Conservation (phyloP, 2,797 vertebrate genomes). For the Sebastes minor region DNA sequence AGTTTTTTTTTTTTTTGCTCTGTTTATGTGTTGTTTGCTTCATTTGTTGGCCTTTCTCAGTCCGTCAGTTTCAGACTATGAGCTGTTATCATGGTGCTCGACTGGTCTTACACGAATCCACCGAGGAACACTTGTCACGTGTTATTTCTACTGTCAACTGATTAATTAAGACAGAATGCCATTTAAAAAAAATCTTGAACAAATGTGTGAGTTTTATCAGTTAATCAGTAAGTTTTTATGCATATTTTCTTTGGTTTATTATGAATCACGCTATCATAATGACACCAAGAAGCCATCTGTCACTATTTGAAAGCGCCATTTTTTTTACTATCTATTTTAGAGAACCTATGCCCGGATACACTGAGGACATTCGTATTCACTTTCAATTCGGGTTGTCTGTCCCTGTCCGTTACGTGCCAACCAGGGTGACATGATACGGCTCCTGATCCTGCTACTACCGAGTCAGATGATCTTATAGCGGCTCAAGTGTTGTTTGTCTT, state of each 20-base stretch:
- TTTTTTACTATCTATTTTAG: slow-evolving; percentile 6
- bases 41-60: not conserved
- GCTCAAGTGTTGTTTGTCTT: slow-evolving; percentile 29
- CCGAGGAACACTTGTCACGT: not conserved
- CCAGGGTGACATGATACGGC: slow-evolving; percentile 43
- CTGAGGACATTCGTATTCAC: slow-evolving; percentile 1
- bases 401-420: slow-evolving; percentile 18
- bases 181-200: not conserved
- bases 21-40: not conserved
- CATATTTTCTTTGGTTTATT: not conserved
- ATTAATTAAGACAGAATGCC: not conserved
- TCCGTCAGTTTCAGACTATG: not conserved
- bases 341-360: slow-evolving; percentile 12
- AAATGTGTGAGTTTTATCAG: not conserved
- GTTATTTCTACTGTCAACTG: not conserved
- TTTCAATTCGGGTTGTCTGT: slow-evolving; percentile 11
- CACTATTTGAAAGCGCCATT: not conserved
- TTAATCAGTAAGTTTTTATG: not conserved
- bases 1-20: not conserved
- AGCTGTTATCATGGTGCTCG: not conserved
- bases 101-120: not conserved
- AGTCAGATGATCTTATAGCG: slow-evolving; percentile 21
- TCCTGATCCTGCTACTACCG: slow-evolving; percentile 20
- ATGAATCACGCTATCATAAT: not conserved
- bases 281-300: not conserved